Evolutionary conservation across 2,113 vertebrate species (phyloP), one percentile per base, ranked within the genome.

Genomic region (Psilopsiagon aurifrons): DNA sequence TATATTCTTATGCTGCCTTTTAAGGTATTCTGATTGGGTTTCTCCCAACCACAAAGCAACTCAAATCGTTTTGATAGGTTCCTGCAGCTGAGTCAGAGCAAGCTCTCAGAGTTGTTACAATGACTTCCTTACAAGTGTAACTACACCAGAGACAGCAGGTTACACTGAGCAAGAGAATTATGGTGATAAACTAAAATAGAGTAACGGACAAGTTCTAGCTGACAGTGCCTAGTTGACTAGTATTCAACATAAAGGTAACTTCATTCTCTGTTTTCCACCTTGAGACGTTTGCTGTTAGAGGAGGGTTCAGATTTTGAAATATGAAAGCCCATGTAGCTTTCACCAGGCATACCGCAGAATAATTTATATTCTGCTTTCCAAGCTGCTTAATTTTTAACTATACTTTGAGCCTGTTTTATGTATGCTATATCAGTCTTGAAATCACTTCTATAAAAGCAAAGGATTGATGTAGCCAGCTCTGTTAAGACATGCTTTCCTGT

Each of bases 381-480:
- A 73, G 71, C 35, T 94, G 70, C 85, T 95, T 92, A 93, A 94
- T 92, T 90, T 95, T 96, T 94, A 96, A 93, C 62, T 86, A 3
- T 64, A 52, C 52, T 75, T 73, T 52, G 57, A 94, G 79, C 31
- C 68, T 81, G 46, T 68, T 74, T 92, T 93, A 86, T 94, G 2
- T 92, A 84, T 39, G 39, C 39, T 39, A 39, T 67, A 92, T 71
- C 52, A 87, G 77, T 68, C 47, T 89, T 83, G 83, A 86, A 46
- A 86, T 80, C 39, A 29, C 28, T 83, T 46, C 28, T 57, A 37
- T 51, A 74, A 92, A 91, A 84, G 60, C 37, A 41, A 86, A 81
- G 47, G 62, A 90, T 13, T 89, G 68, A 44, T 81, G 68, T 60
- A 66, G 73, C 46, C 69, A 73, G 10, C 84, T 84, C 47, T 39